Evolutionary conservation across 2,888 invertebrate genomes (phyloP), one percentile per base, ranked within the genome.

Genomic region (Trisateles emortualis): DNA sequence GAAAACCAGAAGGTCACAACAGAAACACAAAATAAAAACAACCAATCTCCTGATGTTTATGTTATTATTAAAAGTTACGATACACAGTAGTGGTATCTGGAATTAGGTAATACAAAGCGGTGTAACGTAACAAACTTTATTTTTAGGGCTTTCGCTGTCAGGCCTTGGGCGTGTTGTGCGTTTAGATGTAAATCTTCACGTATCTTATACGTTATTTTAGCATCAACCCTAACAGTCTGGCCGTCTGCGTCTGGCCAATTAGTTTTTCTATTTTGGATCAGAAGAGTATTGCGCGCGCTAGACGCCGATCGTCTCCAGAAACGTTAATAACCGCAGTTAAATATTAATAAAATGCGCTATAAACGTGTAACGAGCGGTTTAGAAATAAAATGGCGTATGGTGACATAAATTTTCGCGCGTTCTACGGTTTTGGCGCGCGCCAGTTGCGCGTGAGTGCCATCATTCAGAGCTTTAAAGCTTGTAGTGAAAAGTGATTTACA

Each of bases 241-340:
- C 75, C 78, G 89, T 87, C 88, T 87, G 86, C 78, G 89, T 87
- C 88, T 87, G 86, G 84, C 82, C 84, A 85, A 88, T 87, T 85
- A 86, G 83, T 78, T 80, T 76, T 79, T 86, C 89, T 90, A 90
- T 90, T 90, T 90, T 84, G 71, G 84, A 81, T 69, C 81, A 79
- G 78, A 80, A 71, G 65, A 74, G 74, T 70, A 64, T 69, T 64
- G 74, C 66, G 77, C 79, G 83, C 71, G 75, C 71, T 72, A 74
- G 64, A 64, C 68, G 68, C 56, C 73, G 70, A 75, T 61, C 79
- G 81, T 72, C 72, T 71, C 65, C 52, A 51, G 64, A 64, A 72
- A 66, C 61, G 52, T 51, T 56, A 68, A 72, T 66, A 66, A 71
- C 59, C 55, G 66, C 56, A 66, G 72, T 78, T 68, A 68, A 78